These are phyloP conservation scores for Campopleginae sp. DNA, from an alignment of 2,888 invertebrate genomes.

Conservation along the genomic window DNA sequence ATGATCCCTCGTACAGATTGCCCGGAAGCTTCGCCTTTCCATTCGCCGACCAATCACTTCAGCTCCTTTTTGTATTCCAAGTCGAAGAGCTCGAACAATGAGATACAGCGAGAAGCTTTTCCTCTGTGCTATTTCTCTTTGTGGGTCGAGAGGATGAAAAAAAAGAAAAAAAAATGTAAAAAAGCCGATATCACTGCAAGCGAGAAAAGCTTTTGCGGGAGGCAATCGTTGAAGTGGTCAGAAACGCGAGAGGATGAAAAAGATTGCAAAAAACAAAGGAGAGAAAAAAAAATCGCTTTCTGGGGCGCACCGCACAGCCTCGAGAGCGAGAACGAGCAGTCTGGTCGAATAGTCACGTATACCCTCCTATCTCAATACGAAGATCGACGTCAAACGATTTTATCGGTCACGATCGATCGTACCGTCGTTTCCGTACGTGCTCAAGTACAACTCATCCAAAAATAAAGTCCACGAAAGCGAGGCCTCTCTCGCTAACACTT, in stretches of 20 bases:
- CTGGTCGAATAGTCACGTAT: slow-evolving; percentile 69
- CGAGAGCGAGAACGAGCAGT: slow-evolving; percentile 40
- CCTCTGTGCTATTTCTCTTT: slow-evolving; percentile 42
- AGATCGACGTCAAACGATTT: slow-evolving; percentile 66
- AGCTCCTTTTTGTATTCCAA: not conserved
- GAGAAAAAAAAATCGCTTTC: slow-evolving; percentile 18
- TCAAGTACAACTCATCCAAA: slow-evolving; percentile 57
- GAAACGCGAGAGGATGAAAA: slow-evolving; percentile 12
- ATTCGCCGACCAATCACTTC: not conserved
- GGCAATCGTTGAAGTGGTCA: slow-evolving; percentile 53
- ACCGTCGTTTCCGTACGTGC: slow-evolving; percentile 63
- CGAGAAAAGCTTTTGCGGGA: slow-evolving; percentile 45
- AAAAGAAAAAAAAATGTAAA: slow-evolving; percentile 37
- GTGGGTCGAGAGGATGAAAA: slow-evolving; percentile 63
- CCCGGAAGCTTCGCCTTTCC: not conserved
- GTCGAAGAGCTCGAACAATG: slow-evolving; percentile 35
- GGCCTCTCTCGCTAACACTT: slow-evolving; percentile 13
- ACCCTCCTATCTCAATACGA: slow-evolving; percentile 43
- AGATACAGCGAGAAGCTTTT: slow-evolving; percentile 16
- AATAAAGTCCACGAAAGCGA: slow-evolving; percentile 60
- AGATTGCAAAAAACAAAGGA: slow-evolving; percentile 2
- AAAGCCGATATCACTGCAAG: slow-evolving; percentile 58
- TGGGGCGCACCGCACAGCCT: not conserved
- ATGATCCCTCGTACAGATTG: not conserved
- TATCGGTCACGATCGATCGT: slow-evolving; percentile 69